Conservation (phyloP, 2,888 invertebrate species). For the Orchesellides sinensis region DNA sequence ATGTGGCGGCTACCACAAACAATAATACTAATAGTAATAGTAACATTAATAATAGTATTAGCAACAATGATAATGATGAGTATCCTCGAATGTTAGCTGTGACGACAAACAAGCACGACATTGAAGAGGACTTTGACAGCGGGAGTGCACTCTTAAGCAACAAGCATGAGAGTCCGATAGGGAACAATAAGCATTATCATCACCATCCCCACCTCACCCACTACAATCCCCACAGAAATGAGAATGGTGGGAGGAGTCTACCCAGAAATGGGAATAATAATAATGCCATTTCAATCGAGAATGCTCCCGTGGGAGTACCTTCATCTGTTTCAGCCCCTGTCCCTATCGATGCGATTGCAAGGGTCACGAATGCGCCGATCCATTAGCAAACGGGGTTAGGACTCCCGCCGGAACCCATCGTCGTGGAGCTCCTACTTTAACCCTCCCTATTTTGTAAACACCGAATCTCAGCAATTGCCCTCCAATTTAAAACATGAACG, state of each 20-base stretch:
- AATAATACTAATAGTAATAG: background rate
- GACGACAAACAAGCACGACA: slow-evolving; percentile 32
- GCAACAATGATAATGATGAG: slow-evolving; percentile 30
- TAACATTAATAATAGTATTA: background rate
- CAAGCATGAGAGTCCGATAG: slow-evolving; percentile 40
- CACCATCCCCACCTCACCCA: slow-evolving; percentile 11
- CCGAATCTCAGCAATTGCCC: too few relatives aligned
- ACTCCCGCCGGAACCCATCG: slow-evolving; percentile 53
- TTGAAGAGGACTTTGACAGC: slow-evolving; percentile 71
- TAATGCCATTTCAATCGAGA: slow-evolving; percentile 35
- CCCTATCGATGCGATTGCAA: slow-evolving; percentile 64
- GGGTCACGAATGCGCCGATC: slow-evolving; percentile 51
- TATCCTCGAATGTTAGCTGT: slow-evolving; percentile 32
- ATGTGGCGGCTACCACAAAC: slow-evolving; percentile 22
- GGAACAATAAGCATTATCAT: slow-evolving; percentile 45
- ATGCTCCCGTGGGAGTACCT: slow-evolving; percentile 34
- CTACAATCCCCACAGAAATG: slow-evolving; percentile 31
- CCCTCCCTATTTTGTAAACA: background rate
- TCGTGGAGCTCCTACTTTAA: slow-evolving; percentile 63
- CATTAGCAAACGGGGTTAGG: slow-evolving; percentile 64
- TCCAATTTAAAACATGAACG: too few relatives aligned
- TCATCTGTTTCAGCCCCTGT: slow-evolving; percentile 56
- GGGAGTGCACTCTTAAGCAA: slow-evolving; percentile 64
- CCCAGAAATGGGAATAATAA: slow-evolving; percentile 73
- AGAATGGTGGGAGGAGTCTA: slow-evolving; percentile 50